A percentile compares a stretch with the other conserved stretches of the same genome.
These are phyloP conservation scores for Chelidonichthys spinosus DNA, from an alignment of 2,797 vertebrate species.

Conservation along the genomic window DNA sequence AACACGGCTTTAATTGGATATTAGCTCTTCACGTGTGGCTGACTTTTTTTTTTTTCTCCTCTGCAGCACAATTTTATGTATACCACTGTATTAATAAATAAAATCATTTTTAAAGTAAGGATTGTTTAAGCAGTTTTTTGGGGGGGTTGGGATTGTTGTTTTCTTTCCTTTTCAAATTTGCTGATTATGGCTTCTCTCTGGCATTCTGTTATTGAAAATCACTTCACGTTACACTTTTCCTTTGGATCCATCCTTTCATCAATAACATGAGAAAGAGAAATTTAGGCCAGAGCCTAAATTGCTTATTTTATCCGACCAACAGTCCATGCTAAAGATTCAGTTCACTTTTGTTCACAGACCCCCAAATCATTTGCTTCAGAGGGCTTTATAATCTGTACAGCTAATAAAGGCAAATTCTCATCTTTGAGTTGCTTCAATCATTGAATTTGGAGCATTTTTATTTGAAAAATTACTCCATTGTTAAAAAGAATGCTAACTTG, in stretches of 20 bases:
- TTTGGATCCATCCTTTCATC: neutral
- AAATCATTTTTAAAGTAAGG: slow-evolving; percentile 98
- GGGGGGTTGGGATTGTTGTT: neutral
- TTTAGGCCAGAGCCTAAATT: neutral
- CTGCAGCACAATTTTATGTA: slow-evolving; percentile 97
- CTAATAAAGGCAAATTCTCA: neutral
- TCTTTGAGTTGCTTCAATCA: neutral
- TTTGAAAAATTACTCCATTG: neutral
- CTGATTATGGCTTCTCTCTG: neutral
- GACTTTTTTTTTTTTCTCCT: slow-evolving; percentile 82
- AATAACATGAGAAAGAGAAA: neutral
- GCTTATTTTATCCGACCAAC: neutral
- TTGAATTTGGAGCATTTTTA: neutral
- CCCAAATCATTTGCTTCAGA: too few species aligned
- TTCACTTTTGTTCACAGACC: too few species aligned
- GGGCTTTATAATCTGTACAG: too few species aligned
- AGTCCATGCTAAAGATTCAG: neutral
- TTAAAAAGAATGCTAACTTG: neutral
- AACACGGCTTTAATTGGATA: slow-evolving; percentile 95
- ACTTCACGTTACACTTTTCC: too few species aligned
- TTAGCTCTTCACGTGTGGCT: slow-evolving; percentile 95
- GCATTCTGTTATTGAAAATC: neutral
- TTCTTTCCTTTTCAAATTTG: neutral
- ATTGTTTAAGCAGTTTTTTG: slow-evolving; percentile 10
- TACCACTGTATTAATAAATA: slow-evolving; percentile 94